Conservation (phyloP, 1,140 invertebrate genomes). For the Chelonus insularis region DNA sequence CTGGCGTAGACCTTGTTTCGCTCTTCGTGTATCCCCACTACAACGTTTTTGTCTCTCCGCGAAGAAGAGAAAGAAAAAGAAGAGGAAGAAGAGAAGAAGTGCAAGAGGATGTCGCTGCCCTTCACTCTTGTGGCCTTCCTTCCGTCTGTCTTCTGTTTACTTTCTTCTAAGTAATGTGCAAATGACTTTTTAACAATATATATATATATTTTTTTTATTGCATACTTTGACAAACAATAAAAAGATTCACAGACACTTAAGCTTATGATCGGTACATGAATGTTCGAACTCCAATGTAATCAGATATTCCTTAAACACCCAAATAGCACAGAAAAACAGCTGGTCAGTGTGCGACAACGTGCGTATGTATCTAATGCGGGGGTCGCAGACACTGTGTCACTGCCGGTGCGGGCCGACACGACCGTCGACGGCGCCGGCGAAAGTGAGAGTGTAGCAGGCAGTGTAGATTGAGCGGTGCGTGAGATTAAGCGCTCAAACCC, state of each 20-base stretch:
- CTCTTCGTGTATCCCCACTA: not conserved
- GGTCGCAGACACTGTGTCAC: constrained; percentile 25
- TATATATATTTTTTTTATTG: too few species aligned
- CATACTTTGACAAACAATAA: too few species aligned
- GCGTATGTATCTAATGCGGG: constrained; percentile 1
- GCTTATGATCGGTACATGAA: too few species aligned
- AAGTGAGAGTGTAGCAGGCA: constrained; percentile 51
- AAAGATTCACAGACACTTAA: too few species aligned
- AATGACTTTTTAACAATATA: too few species aligned
- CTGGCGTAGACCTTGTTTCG: constrained; percentile 2
- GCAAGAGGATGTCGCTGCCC: constrained; percentile 10
- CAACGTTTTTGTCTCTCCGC: not conserved
- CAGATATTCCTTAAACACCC: not conserved
- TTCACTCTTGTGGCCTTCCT: not conserved
- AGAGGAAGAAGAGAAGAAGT: not conserved
- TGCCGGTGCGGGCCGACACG: constrained; percentile 39
- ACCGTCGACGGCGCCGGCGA: constrained; percentile 52
- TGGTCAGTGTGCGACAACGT: not conserved
- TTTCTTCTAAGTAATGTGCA: not conserved
- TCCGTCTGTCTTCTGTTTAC: not conserved
- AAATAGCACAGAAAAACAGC: not conserved
- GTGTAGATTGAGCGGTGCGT: constrained; percentile 28
- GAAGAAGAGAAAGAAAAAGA: not conserved
- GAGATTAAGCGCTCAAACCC: constrained; percentile 5
- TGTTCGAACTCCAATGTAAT: too few species aligned